These are phyloP conservation scores for Iselma pallidipennis DNA, from an alignment of 2,888 invertebrate genomes.

Conservation along the genomic window DNA sequence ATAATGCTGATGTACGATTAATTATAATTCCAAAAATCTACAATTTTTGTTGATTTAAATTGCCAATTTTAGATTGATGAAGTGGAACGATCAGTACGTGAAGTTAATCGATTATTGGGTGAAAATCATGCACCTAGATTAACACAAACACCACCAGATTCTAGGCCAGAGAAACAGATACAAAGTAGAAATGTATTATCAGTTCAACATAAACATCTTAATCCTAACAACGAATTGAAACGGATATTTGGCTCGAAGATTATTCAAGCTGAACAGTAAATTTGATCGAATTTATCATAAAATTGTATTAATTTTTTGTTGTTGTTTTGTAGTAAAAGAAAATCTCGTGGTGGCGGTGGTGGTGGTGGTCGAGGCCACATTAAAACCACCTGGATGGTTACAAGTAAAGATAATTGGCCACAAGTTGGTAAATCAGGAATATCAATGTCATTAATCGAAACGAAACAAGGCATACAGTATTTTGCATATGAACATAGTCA, in stretches of 20 bases:
- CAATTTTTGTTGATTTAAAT: background rate
- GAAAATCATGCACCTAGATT: slow-evolving; percentile 54
- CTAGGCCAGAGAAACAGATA: slow-evolving; percentile 42
- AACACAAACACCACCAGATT: slow-evolving; percentile 24
- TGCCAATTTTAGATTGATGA: slow-evolving; percentile 60
- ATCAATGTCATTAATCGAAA: slow-evolving; percentile 69
- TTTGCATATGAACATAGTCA: slow-evolving; percentile 77
- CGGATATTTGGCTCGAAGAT: slow-evolving; percentile 81
- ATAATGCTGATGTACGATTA: slow-evolving; percentile 63
- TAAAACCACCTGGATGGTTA: slow-evolving; percentile 69
- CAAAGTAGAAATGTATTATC: slow-evolving; percentile 60
- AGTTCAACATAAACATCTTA: slow-evolving; percentile 72
- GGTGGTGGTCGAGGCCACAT: slow-evolving; percentile 61
- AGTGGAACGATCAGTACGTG: slow-evolving; percentile 67
- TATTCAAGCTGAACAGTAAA: slow-evolving; percentile 65
- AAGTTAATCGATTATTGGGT: slow-evolving; percentile 70
- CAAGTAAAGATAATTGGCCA: slow-evolving; percentile 74
- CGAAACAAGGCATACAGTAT: slow-evolving; percentile 60
- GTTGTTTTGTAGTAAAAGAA: slow-evolving; percentile 58
- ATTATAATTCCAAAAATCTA: slow-evolving; percentile 9
- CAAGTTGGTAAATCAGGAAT: slow-evolving; percentile 71
- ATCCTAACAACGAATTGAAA: slow-evolving; percentile 79
- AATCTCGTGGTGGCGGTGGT: slow-evolving; percentile 55
- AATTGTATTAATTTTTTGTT: background rate
- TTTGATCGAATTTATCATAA: background rate